Conservation (phyloP, 2,797 vertebrate species). For the Eulemur albifrons region DNA sequence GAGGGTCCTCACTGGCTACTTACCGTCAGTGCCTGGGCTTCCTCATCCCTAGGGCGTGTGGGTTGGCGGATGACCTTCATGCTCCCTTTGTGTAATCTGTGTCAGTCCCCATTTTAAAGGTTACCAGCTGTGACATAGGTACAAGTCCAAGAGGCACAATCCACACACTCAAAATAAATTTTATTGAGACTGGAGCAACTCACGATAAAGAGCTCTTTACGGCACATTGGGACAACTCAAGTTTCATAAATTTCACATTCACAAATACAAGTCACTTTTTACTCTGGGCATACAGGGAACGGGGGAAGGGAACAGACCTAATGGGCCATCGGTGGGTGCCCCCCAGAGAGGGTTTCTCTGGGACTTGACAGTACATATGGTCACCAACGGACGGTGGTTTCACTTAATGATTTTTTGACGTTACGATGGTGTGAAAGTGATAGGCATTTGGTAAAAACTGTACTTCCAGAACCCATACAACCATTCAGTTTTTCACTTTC, state of each 20-base stretch:
- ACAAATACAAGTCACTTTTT: conserved; percentile 36
- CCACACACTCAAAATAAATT: background rate
- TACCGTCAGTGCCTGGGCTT: background rate
- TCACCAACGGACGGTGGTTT: background rate
- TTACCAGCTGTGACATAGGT: background rate
- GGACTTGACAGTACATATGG: background rate
- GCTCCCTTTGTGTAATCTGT: background rate
- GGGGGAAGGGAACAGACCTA: background rate
- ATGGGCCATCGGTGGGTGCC: background rate
- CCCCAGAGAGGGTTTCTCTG: background rate
- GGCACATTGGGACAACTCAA: background rate
- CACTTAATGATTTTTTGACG: background rate
- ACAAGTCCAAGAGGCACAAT: background rate
- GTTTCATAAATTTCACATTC: background rate
- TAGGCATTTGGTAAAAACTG: background rate
- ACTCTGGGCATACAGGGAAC: background rate
- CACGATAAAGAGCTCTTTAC: background rate
- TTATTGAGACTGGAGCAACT: conserved; percentile 49
- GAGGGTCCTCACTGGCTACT: background rate
- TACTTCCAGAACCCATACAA: background rate
- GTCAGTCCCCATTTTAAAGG: background rate
- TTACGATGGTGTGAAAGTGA: background rate
- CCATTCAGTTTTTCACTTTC: background rate
- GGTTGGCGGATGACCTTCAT: background rate
- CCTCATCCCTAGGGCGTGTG: background rate